Evolutionary conservation across 2,797 vertebrate species (phyloP).

Genomic region (Peromyscus melanophrys): DNA sequence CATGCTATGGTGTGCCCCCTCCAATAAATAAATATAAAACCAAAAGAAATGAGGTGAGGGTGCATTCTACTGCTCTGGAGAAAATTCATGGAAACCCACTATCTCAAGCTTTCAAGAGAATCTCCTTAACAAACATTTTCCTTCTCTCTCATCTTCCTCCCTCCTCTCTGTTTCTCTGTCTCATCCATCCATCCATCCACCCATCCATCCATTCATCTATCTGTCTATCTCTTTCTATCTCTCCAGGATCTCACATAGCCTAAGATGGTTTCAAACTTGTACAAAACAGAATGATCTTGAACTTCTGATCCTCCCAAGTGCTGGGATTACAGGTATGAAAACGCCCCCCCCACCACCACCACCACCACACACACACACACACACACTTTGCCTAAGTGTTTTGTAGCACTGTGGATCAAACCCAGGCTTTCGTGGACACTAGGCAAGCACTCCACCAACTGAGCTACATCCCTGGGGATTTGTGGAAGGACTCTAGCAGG

Average conservation of each 20-base stretch:
- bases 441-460: background rate
- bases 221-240: background rate
- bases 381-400: background rate
- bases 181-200: background rate
- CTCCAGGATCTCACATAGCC: background rate
- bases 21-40: background rate
- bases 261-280: background rate
- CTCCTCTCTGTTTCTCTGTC: no score
- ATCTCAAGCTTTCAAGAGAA: background rate
- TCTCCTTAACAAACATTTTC: background rate
- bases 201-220: background rate
- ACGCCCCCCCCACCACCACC: no score
- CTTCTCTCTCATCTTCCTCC: background rate
- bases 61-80: no score
- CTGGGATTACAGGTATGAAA: background rate
- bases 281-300: background rate
- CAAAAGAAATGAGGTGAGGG: background rate
- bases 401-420: background rate
- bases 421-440: no score
- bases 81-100: background rate
- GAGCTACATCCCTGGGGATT: background rate
- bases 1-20: background rate
- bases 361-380: no score
- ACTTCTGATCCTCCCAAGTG: background rate
- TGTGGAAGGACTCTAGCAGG: background rate